These are phyloP conservation scores for Drosophila mulleri DNA, from an alignment of 2,888 invertebrate species.

Conservation along the genomic window DNA sequence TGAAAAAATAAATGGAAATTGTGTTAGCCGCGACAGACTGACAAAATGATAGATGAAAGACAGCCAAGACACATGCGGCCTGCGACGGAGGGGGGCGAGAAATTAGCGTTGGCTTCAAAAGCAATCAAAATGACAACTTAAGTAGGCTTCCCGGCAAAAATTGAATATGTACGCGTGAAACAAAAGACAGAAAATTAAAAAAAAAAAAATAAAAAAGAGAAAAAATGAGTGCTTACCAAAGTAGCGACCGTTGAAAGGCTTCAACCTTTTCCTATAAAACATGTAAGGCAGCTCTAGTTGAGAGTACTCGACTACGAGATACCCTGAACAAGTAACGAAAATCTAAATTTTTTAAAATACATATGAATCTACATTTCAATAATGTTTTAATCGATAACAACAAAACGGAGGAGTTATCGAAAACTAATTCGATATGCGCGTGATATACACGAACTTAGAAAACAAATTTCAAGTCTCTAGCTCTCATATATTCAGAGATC, in stretches of 20 bases:
- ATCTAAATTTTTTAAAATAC: too few relatives aligned
- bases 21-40: slow-evolving; percentile 61
- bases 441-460: too few relatives aligned
- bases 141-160: slow-evolving; percentile 71
- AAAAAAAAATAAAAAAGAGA: not conserved
- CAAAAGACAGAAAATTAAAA: slow-evolving; percentile 27
- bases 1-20: slow-evolving; percentile 64
- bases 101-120: slow-evolving; percentile 78
- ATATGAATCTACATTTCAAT: too few relatives aligned
- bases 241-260: slow-evolving; percentile 3
- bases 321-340: too few relatives aligned
- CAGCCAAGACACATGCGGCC: slow-evolving; percentile 1
- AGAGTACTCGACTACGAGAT: too few relatives aligned
- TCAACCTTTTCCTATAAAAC: slow-evolving; percentile 11
- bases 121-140: slow-evolving; percentile 81
- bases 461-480: too few relatives aligned
- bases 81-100: slow-evolving; percentile 26
- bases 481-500: too few relatives aligned
- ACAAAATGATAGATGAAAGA: slow-evolving; percentile 69
- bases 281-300: too few relatives aligned
- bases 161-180: slow-evolving; percentile 38
- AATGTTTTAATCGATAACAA: too few relatives aligned
- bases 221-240: not conserved
- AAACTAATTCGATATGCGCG: too few relatives aligned
- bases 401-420: too few relatives aligned